Conservation (phyloP, 2,888 invertebrate species). For the Tineola bisselliella region DNA sequence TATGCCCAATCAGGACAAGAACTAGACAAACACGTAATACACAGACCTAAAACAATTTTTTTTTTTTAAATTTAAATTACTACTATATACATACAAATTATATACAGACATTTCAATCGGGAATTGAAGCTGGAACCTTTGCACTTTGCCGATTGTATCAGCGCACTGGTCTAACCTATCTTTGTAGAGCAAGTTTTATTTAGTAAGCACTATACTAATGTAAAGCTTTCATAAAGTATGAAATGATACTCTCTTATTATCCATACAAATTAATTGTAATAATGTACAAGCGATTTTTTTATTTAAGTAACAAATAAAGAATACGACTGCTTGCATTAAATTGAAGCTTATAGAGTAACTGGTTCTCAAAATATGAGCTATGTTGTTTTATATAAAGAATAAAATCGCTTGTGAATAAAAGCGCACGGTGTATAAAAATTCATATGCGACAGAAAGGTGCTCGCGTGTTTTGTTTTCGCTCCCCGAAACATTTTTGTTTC, state of each 20-base stretch:
- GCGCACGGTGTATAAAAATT: constrained; percentile 28
- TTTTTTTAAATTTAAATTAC: no score
- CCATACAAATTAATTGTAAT: background rate
- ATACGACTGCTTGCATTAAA: background rate
- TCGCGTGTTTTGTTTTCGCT: constrained; percentile 50
- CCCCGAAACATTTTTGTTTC: constrained; percentile 50
- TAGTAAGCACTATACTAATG: no score
- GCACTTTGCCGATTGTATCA: no score
- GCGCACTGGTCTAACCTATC: no score
- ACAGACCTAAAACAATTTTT: no score
- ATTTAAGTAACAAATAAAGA: background rate
- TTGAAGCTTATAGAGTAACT: background rate
- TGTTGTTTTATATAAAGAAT: background rate
- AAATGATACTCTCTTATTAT: background rate
- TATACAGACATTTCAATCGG: no score
- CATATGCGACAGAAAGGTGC: constrained; percentile 41
- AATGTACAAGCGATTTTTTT: background rate
- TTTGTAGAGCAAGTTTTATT: no score
- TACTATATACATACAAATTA: no score
- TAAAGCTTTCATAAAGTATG: no score
- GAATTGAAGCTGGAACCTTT: no score
- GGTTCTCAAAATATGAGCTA: background rate
- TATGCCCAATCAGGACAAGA: no score
- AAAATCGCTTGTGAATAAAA: background rate
- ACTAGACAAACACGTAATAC: no score